phyloP scores from a whole-genome alignment of 2,888 invertebrate species.

The Bombylius discolor region DNA sequence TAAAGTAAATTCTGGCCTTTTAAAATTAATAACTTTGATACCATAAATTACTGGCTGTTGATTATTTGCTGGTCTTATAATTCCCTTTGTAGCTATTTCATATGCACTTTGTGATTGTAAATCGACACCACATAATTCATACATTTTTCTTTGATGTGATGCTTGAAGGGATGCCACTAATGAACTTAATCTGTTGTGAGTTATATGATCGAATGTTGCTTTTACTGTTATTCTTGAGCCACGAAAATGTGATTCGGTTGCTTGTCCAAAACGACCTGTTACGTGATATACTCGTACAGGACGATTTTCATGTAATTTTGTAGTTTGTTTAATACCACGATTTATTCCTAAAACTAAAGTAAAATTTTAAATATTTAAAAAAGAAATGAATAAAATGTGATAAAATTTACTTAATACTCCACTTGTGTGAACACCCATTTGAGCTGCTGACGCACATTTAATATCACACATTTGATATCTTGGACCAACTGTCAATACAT shows the following conservation, averaged over 20 bases:
- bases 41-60: conserved; percentile 71
- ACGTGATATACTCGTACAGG: conserved; percentile 59
- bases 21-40: conserved; percentile 69
- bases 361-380: neutral
- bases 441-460: conserved; percentile 44
- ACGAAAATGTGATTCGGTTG: conserved; percentile 59
- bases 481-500: conserved; percentile 61
- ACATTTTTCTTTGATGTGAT: conserved; percentile 76
- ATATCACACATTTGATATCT: conserved; percentile 58
- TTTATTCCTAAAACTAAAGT: conserved; percentile 60
- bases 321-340: conserved; percentile 44
- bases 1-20: conserved; percentile 71
- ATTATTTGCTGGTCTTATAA: conserved; percentile 57
- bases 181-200: conserved; percentile 52
- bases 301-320: conserved; percentile 44
- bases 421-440: conserved; percentile 51
- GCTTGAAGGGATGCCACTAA: conserved; percentile 70
- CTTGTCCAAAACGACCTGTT: conserved; percentile 60
- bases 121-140: conserved; percentile 63
- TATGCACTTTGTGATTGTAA: conserved; percentile 80
- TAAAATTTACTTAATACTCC: conserved; percentile 54
- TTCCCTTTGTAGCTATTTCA: conserved; percentile 71
- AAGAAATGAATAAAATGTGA: neutral
- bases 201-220: conserved; percentile 58
- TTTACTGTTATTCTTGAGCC: conserved; percentile 59